Evolutionary conservation across 2,888 invertebrate genomes (phyloP), one percentile per base, ranked within the genome.

Genomic region (Scrobipalpa costella): DNA sequence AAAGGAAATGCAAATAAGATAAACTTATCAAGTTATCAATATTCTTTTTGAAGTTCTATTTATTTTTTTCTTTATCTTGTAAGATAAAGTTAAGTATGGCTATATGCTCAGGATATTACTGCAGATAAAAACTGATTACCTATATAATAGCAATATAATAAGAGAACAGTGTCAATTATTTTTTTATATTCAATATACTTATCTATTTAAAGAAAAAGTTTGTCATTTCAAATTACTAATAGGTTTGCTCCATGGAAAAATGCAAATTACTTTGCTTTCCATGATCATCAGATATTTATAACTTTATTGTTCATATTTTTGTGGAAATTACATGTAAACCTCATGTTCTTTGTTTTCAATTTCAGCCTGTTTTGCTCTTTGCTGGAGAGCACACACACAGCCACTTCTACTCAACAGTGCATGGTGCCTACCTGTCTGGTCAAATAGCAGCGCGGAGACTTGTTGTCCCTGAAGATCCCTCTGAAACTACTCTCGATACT

Each of bases 361-460:
- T 52, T 50, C 84, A 97, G 97, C 97, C 97, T 72, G 93, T 94
- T 44, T 86, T 98, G 73, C 89, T 96, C 78, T 98, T 98, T 92
- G 98, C 98, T 74, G 98, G 98, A 66, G 98, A 98, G 91, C 98
- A 98, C 77, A 98, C 98, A 52, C 98, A 98, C 92, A 95, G 96
- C 79, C 96, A 94, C 82, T 98, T 97, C 85, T 98, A 98, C 86
- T 98, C 98, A 59, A 98, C 98, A 1, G 98, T 97, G 40, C 98
- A 98, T 82, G 98, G 98, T 58, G 98, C 98, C 44, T 97, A 96
- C 79, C 89, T 98, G 63, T 96, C 96, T 58, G 98, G 98, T 0
- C 93, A 96, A 73, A 94, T 94, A 17, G 96, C 96, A 44, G 96
- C 97, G 50, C 95, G 96, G 81, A 92, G 94, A 61, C 81, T 97